phyloP scores from a whole-genome alignment of 1,140 invertebrate genomes.

The Euglossa dilemma region DNA sequence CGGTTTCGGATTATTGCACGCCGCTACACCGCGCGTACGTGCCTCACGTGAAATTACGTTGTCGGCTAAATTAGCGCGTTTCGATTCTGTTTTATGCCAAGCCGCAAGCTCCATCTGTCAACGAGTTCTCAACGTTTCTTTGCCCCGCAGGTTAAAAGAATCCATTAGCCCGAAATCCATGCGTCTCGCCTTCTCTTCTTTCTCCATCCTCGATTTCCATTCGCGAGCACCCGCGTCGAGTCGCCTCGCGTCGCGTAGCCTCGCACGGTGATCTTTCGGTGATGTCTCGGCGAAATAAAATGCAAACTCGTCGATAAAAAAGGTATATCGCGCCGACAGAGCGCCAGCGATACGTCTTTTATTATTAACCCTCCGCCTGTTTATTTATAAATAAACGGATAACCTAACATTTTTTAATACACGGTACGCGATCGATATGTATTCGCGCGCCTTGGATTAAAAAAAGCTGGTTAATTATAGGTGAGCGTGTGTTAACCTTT shows the following conservation, averaged over 20 bases:
- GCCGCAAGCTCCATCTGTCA: constrained; percentile 2
- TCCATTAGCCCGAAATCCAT: neutral
- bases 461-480: constrained; percentile 18
- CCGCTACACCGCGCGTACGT: constrained; percentile 56
- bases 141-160: neutral
- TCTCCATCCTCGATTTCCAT: neutral
- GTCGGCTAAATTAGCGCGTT: constrained; percentile 58
- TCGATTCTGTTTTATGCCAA: constrained; percentile 52
- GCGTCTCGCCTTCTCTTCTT: neutral
- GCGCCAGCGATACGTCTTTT: neutral
- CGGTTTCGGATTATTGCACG: constrained; percentile 52
- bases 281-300: neutral
- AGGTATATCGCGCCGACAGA: neutral
- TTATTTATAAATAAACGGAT: constrained; percentile 27
- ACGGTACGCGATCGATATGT: neutral
- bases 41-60: constrained; percentile 60
- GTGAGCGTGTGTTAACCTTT: constrained; percentile 34
- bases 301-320: too few relatives aligned
- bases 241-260: too few relatives aligned
- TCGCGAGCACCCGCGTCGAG: too few relatives aligned
- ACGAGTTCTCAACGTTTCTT: neutral
- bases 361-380: constrained; percentile 17
- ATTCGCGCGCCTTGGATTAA: neutral
- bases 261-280: too few relatives aligned
- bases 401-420: constrained; percentile 6